These are phyloP conservation scores for Bombycilla garrulus DNA, from an alignment of 2,113 vertebrate species.

Conservation along the genomic window DNA sequence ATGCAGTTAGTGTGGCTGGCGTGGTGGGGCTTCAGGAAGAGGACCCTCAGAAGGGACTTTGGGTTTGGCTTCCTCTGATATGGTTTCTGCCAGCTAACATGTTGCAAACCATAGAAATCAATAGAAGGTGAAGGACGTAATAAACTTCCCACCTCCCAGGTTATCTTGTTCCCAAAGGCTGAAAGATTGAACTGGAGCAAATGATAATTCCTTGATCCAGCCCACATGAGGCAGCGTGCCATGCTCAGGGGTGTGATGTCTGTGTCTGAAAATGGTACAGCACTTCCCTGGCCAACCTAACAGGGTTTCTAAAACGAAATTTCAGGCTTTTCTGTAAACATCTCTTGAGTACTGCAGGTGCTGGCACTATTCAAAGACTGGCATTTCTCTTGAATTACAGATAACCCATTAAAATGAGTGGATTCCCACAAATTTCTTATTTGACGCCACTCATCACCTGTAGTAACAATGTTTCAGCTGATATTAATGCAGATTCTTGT, in stretches of 20 bases:
- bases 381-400: neutral
- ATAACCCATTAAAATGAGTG: neutral
- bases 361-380: neutral
- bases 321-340: neutral
- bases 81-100: neutral
- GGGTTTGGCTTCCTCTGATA: neutral
- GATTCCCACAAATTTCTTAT: neutral
- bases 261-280: neutral
- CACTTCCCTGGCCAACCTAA: neutral
- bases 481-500: neutral
- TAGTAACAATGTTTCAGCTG: neutral
- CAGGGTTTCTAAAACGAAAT: neutral
- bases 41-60: neutral
- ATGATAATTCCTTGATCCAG: neutral
- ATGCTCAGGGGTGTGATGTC: accelerated
- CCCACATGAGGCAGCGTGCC: accelerated
- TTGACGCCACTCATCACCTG: neutral
- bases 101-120: neutral
- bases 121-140: neutral
- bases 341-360: neutral
- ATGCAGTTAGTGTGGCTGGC: neutral
- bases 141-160: neutral
- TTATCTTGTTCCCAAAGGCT: neutral
- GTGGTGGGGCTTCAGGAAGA: neutral
- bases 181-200: neutral